Evolutionary conservation across 92 coral and sea anemone genomes (phyloP), one percentile per base, ranked within the genome.

Genomic region (Muricea muricata): DNA sequence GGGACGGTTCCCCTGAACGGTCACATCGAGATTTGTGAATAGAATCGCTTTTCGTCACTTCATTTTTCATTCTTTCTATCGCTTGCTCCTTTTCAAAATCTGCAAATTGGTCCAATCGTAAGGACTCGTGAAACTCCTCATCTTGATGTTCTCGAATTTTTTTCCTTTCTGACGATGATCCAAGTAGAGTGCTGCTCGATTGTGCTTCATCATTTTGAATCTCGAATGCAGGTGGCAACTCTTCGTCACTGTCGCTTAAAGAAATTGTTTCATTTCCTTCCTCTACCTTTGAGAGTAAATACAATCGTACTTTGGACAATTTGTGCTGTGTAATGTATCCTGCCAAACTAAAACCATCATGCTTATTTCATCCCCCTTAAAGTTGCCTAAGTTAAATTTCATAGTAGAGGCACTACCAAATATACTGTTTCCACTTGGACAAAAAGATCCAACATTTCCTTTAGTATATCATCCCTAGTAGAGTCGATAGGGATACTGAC

Each of bases 11-110:
- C n/a, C n/a, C n/a, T n/a, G n/a, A n/a, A n/a, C n/a, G n/a, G n/a
- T 65, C 79, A 74, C 60, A 58, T 57, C 91, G 74, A 70, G 82
- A 78, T 37, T 61, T 84, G 74, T 79, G 79, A 24, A 90, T 83
- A 54, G 67, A 56, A 77, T 83, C 80, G 47, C 83, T 63, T 45
- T 83, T 77, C 18, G 61, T 65, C 14, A 69, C 39, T 26, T 73
- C 79, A 26, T 80, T 28, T 46, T 14, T 39, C 68, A 67, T 69
- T 34, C 50, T 31, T 50, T 82, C 81, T 9, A 29, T 46, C 17
- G 46, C 79, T 24, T 33, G 61, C 28, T 46, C 60, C 65, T 75
- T 73, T 45, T 37, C 50, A 63, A 63, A 10, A 6, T 63, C 70
- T n/a, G 24, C 13, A 28, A 28, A 40, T 69, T 73, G 75, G 40